Evolutionary conservation across 1,140 invertebrate genomes (phyloP), one percentile per base, ranked within the genome.

Genomic region (Bombus difficillimus): DNA sequence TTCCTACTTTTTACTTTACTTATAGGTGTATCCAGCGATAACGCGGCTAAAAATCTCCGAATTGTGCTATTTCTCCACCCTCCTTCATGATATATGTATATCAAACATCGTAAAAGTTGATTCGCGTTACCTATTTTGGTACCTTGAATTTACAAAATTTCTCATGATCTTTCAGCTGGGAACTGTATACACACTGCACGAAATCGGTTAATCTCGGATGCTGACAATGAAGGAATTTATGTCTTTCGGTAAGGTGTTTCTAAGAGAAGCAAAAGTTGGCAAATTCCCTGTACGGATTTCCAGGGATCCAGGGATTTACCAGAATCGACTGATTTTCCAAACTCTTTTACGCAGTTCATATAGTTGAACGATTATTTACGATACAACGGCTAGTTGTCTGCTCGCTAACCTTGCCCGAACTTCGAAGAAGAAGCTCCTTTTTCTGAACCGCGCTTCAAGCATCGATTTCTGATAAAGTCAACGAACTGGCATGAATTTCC

Each of bases 391-490:
- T 76, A 66, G 47, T 83, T 66, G 71, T 57, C 68, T 73, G 73
- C 87, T 87, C 88, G 88, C 89, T 89, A 89, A 89, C 88, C 84
- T 80, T 84, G 77, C 43, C 68, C 76, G 72, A 39, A 76, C 39
- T 37, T n/a, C 37, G 47, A 85, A 69, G 77, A 86, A 81, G 76
- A 47, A 68, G 72, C 77, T 71, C 25, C 73, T 90, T 79, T 83
- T 88, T 90, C 78, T 75, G 80, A 32, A 34, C 32, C 47, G 37
- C n/a, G 25, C 28, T 84, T 64, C 47, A n/a, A 22, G 57, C 75
- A 90, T 90, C 86, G 89, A 91, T 91, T 91, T 91, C 85, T 87
- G 76, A 87, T 87, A 83, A 89, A 89, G 89, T 89, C 87, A 87
- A 91, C 69, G 86, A 91, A 89, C 90, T 86, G 88, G 83, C 89